Base-by-base conservation (phyloP, 2,797 vertebrate genomes). In the Malurus splendens region DNA sequence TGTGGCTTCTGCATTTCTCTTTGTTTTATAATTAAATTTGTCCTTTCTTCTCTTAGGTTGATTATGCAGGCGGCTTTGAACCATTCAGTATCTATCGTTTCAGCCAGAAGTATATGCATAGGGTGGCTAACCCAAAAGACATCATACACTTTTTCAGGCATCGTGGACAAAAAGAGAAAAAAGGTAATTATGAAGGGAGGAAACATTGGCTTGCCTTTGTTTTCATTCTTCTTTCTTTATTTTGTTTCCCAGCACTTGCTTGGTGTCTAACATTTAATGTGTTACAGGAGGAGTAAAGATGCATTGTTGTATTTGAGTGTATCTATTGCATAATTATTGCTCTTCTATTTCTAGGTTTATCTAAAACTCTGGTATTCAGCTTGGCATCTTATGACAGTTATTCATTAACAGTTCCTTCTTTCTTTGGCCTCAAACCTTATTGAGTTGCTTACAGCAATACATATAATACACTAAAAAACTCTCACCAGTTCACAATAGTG, bases 61-160 rank as follows among this genome's bases (percentile, higher is more conserved):
- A 99, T 94, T 99, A 99, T 90, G 98, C 98, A 12, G 99, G 99
- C 59, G 99, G 99, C 38, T 99, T 99, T 62, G 99, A 99, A 76
- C 95, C 98, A 1, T 99, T 99, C 93, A 99, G 93, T 59, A 93
- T 98, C 22, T 97, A 98, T 86, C 98, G 98, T 60, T 99, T 99
- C 95, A 99, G 98, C 96, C 99, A 99, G 97, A 99, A 97, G 93
- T 99, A 99, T 95, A 97, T 99, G 86, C 98, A 99, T 32, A 96
- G 96, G 3, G 97, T 99, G 24, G 99, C 98, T 32, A 99, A 99
- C 94, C 99, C 99, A 5, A 99, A 99, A 96, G 99, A 99, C 90
- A 89, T 99, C 54, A 96, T 99, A 93, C 98, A 99, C 91, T 99
- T 99, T 86, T 96, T 98, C 90, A 98, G 99, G 64, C 98, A 95